A percentile compares a stretch with the other conserved stretches of the same genome.
Evolutionary conservation across 2,888 invertebrate genomes (phyloP).

Genomic region (Parasteatoda lunata): DNA sequence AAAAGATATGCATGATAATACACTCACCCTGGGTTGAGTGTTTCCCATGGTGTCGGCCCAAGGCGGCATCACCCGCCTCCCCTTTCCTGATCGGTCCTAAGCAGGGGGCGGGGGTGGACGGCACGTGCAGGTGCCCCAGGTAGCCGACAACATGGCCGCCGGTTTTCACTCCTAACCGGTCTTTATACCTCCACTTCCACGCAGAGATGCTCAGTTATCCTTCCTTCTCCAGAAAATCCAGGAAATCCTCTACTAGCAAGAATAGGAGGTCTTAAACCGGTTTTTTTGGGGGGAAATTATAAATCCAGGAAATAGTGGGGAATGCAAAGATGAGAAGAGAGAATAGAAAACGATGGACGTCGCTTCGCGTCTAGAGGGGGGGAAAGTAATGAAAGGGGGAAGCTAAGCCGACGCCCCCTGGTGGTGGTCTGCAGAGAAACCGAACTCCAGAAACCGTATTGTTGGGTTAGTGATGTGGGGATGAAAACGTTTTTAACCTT

Average conservation of each 20-base stretch:
- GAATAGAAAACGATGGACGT: slow-evolving; percentile 17
- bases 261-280: too few species aligned
- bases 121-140: slow-evolving; percentile 66
- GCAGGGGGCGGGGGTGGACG: slow-evolving; percentile 55
- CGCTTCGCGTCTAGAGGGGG: slow-evolving; percentile 8
- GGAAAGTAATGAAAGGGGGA: neutral
- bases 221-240: neutral
- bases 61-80: slow-evolving; percentile 63
- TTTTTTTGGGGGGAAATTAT: too few species aligned
- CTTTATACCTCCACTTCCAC: neutral
- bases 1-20: neutral
- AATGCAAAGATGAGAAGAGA: neutral
- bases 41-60: slow-evolving; percentile 65
- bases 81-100: slow-evolving; percentile 43
- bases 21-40: slow-evolving; percentile 65
- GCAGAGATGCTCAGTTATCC: neutral
- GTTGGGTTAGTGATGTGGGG: neutral
- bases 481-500: slow-evolving; percentile 44
- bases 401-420: slow-evolving; percentile 36
- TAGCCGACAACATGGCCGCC: slow-evolving; percentile 68
- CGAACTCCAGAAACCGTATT: slow-evolving; percentile 7
- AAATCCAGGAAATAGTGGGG: slow-evolving; percentile 9
- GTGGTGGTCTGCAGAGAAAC: slow-evolving; percentile 18
- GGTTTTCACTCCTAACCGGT: slow-evolving; percentile 7
- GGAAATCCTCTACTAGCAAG: neutral